Evolutionary conservation across 2,113 vertebrate species (phyloP).

Genomic region (Neotoma lepida): DNA sequence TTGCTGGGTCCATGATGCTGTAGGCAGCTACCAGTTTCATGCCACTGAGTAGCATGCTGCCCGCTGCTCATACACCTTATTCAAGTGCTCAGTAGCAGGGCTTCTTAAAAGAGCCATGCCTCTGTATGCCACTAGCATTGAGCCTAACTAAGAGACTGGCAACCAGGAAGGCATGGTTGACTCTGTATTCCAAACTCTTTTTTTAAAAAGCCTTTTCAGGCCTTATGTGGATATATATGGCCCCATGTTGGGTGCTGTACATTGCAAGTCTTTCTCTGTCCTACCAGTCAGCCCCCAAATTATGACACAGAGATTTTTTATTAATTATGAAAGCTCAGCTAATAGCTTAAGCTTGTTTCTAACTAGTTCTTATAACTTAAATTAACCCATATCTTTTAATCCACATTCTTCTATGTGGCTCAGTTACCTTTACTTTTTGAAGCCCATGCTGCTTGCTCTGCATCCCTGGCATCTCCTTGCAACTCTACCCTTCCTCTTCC

Average conservation of each 20-base stretch:
- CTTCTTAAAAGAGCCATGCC: not conserved
- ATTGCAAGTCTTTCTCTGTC: not conserved
- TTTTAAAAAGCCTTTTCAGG: not conserved
- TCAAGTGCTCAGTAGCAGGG: not conserved
- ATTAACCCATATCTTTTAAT: not conserved
- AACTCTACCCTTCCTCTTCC: not conserved
- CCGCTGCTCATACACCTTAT: not conserved
- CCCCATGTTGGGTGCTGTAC: not conserved
- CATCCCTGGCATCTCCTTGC: not conserved
- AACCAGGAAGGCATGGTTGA: not conserved
- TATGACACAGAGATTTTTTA: not conserved
- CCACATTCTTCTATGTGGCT: not conserved
- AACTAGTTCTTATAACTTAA: not conserved
- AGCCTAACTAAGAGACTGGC: not conserved
- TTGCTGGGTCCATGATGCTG: not conserved
- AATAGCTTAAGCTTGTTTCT: not conserved
- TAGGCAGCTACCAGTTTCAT: not conserved
- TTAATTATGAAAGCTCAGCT: not conserved
- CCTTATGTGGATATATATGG: not conserved
- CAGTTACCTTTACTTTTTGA: not conserved
- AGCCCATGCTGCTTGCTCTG: not conserved
- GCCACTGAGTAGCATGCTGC: no score
- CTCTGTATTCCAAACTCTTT: not conserved
- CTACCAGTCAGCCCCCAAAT: not conserved
- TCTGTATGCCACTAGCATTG: not conserved